Conservation (phyloP, 2,113 vertebrate genomes). For the Cariama cristata region DNA sequence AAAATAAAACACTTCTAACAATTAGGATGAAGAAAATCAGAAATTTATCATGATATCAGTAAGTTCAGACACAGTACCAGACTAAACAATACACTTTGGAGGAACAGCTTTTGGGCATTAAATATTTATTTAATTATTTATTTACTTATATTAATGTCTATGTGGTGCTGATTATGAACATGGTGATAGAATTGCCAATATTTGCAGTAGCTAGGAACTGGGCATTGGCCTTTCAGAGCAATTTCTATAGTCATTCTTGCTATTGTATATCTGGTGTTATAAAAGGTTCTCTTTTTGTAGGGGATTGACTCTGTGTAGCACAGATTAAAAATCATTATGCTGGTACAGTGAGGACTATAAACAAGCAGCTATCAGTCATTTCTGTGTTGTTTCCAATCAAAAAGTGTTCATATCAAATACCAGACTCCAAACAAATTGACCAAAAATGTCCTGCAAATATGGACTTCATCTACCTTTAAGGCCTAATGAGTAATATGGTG, state of each 20-base stretch:
- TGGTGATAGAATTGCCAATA: not conserved
- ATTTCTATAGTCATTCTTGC: not conserved
- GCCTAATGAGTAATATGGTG: not conserved
- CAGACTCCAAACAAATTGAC: not conserved
- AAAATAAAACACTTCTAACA: not conserved
- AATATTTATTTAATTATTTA: not conserved
- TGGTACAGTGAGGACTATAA: not conserved
- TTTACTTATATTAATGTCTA: not conserved
- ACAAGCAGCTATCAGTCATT: not conserved
- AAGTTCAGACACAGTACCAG: not conserved
- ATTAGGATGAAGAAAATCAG: not conserved
- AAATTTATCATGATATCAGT: not conserved
- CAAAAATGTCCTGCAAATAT: not conserved
- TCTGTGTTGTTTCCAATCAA: not conserved
- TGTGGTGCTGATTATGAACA: not conserved
- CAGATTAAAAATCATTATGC: not conserved
- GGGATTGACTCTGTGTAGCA: not conserved
- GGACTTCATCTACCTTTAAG: not conserved
- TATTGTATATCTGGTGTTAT: rapidly evolving
- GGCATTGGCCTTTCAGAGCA: not conserved
- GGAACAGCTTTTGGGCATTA: not conserved
- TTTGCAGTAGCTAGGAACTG: not conserved
- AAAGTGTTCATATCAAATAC: not conserved
- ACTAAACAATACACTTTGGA: rapidly evolving
- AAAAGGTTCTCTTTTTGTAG: not conserved